These are phyloP conservation scores for Brachionus plicatilis DNA, from an alignment of 1,140 invertebrate genomes.

Conservation along the genomic window DNA sequence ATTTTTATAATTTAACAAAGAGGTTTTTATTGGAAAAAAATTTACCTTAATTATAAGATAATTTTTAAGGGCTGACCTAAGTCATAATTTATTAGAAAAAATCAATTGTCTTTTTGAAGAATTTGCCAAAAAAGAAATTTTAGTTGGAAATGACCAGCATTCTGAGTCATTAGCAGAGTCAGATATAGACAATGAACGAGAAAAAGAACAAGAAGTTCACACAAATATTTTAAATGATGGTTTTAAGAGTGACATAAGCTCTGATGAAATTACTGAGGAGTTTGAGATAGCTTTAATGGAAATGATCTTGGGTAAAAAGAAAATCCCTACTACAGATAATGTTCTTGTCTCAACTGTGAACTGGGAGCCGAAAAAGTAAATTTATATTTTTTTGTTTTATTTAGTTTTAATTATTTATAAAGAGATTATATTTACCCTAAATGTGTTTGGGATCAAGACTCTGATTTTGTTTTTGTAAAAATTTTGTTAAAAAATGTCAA, in stretches of 20 bases:
- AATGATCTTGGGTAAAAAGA: not conserved
- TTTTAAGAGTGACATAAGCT: not conserved
- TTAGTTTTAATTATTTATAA: not conserved
- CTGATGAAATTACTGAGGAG: not conserved
- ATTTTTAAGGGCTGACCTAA: not conserved
- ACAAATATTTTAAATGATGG: not conserved
- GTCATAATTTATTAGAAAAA: not conserved
- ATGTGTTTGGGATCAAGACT: not conserved
- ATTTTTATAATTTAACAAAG: not conserved
- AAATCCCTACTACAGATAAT: not conserved
- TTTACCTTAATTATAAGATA: not conserved
- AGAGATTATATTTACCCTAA: not conserved
- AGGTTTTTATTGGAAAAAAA: not conserved
- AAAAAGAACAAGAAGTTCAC: not conserved
- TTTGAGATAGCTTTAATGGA: not conserved
- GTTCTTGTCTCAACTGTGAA: not conserved
- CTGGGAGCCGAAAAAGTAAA: not conserved
- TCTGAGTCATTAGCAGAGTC: not conserved
- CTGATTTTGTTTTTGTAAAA: not conserved
- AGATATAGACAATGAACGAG: not conserved
- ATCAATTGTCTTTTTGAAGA: not conserved
- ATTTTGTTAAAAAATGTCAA: not conserved
- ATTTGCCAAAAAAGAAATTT: not conserved
- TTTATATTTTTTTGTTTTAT: not conserved
- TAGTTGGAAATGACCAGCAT: not conserved